These are phyloP conservation scores for Proales similis DNA, from an alignment of 1,140 invertebrate species.

Conservation along the genomic window DNA sequence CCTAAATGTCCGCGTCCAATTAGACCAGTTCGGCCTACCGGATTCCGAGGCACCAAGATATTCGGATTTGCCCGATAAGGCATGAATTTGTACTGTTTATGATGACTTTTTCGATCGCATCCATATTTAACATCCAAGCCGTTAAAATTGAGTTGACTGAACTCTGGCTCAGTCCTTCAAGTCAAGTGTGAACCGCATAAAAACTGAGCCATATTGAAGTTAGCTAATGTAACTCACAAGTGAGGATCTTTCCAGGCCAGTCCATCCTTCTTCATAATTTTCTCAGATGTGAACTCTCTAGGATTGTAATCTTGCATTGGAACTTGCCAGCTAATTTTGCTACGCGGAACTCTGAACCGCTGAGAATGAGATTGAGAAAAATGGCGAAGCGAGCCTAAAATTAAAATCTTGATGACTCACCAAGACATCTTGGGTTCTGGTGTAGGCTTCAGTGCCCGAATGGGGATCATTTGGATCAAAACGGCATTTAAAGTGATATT, in stretches of 20 bases:
- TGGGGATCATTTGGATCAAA: background rate
- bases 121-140: constrained; percentile 63
- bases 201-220: background rate
- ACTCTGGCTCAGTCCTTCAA: constrained; percentile 41
- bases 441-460: background rate
- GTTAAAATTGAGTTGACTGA: constrained; percentile 63
- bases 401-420: background rate
- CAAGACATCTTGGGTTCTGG: background rate
- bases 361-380: background rate
- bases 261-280: constrained; percentile 14
- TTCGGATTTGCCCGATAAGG: background rate
- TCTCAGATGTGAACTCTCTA: constrained; percentile 22
- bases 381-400: background rate
- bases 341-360: constrained; percentile 8
- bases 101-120: constrained; percentile 65
- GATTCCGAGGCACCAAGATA: constrained; percentile 55
- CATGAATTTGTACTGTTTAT: constrained; percentile 58
- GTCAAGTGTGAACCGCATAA: background rate
- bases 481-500: constrained; percentile 23
- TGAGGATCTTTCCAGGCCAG: constrained; percentile 9
- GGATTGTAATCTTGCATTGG: background rate
- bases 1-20: constrained; percentile 58
- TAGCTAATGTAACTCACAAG: background rate
- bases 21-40: constrained; percentile 68
- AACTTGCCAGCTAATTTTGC: constrained; percentile 1